Evolutionary conservation across 35 echinoderm and acorn worm genomes (phyloP), one percentile per base, ranked within the genome.

Genomic region (Lytechinus variegatus): DNA sequence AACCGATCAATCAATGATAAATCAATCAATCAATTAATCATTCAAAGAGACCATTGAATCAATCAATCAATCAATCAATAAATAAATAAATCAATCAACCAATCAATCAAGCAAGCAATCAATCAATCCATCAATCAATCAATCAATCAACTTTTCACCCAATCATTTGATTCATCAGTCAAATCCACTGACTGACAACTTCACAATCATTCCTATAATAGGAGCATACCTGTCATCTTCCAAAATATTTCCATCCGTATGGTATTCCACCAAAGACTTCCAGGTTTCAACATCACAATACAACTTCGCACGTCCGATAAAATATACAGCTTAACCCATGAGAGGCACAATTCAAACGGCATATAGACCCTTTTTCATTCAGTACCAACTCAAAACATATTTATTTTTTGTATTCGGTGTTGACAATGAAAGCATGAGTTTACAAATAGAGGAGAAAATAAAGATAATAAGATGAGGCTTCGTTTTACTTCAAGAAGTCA

Each of bases 361-460:
- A 90, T 44, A 52, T 44, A 52, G 28, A 44, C 88, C 88, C 52
- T 90, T 28, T 79, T 79, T 21, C 16, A 90, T 90, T 90, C 88
- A 54, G 52, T 90, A 90, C 88, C 88, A 90, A 90, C 88, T 90
- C 88, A 90, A 90, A 90, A 90, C 28, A 44, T 52, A 52, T 52
- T 90, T 90, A 52, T 52, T 90, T 44, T 90, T 90, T 90, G 52
- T 90, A 90, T 52, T 90, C 88, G 88, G 28, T 90, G 88, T 90
- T 79, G 88, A 90, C 88, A 90, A 90, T 90, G 88, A 90, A 90
- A 90, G 88, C 88, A 90, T 90, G 88, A 90, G 28, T 90, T 90
- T 90, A 90, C 88, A 90, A 90, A 90, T n/a, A 90, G 52, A 90
- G 88, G 88, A 90, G 88, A 90, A 89, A 54, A 90, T 52, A 33